Conservation (phyloP, 2,113 vertebrate genomes). For the Alces alces region DNA sequence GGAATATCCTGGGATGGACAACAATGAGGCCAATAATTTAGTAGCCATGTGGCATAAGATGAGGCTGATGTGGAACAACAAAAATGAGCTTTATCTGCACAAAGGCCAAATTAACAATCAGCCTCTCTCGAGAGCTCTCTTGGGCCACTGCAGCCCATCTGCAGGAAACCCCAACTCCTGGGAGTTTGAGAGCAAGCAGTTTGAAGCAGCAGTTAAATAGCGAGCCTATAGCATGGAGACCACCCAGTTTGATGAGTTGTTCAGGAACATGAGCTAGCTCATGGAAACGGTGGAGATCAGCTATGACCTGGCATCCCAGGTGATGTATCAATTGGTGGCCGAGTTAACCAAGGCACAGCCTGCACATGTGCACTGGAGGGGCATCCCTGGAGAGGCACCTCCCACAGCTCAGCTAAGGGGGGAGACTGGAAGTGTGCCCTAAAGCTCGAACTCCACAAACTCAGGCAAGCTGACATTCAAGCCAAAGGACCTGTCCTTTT, state of each 20-base stretch:
- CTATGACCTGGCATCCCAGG: constrained; percentile 84
- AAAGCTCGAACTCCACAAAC: constrained; percentile 50
- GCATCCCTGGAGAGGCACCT: constrained; percentile 54
- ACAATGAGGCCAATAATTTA: constrained; percentile 72
- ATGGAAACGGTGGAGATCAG: constrained; percentile 82
- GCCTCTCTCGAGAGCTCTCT: constrained; percentile 63
- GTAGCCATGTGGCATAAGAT: constrained; percentile 82
- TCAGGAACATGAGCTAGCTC: constrained; percentile 87
- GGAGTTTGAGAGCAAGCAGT: constrained; percentile 66
- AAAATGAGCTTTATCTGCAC: constrained; percentile 79
- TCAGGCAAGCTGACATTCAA: constrained; percentile 58
- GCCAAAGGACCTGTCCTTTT: constrained; percentile 77
- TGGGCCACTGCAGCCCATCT: constrained; percentile 69
- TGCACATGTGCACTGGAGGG: constrained; percentile 70
- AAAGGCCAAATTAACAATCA: constrained; percentile 72
- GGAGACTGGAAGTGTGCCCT: constrained; percentile 75
- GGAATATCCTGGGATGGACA: background rate
- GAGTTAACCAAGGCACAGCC: constrained; percentile 74
- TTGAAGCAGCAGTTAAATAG: constrained; percentile 77
- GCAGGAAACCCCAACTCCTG: constrained; percentile 59
- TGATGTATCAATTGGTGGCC: constrained; percentile 85
- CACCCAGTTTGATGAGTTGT: constrained; percentile 82
- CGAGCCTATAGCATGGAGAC: constrained; percentile 84
- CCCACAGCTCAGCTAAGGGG: constrained; percentile 59
- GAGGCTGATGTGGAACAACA: constrained; percentile 82